phyloP scores from a whole-genome alignment of 1,140 invertebrate species.

The Bactericera cockerelli region DNA sequence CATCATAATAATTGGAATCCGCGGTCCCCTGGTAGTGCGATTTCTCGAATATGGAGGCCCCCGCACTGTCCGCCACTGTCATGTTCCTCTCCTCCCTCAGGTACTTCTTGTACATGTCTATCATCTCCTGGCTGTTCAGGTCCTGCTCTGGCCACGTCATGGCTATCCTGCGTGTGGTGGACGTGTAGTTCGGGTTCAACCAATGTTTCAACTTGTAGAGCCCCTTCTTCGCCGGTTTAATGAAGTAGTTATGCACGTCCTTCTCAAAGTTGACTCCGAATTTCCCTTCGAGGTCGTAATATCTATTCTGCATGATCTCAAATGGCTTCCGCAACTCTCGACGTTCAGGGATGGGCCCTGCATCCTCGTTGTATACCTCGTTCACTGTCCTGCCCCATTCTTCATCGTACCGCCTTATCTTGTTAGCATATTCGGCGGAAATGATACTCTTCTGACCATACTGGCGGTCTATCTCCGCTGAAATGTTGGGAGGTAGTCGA shows the following conservation, averaged over 20 bases:
- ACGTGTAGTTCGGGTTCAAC: neutral
- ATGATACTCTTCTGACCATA: neutral
- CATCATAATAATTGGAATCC: constrained; percentile 4
- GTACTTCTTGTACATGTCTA: neutral
- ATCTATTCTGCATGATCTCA: neutral
- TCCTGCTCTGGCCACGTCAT: neutral
- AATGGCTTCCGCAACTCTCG: neutral
- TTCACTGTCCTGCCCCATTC: neutral
- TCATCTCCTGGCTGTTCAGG: neutral
- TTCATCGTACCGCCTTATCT: neutral
- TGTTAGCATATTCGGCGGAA: neutral
- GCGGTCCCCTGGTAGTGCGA: neutral
- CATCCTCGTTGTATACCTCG: neutral
- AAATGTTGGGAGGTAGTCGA: neutral
- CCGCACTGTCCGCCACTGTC: neutral
- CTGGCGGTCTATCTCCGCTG: neutral
- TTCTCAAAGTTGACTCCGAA: neutral
- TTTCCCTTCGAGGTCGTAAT: neutral
- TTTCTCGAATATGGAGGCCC: neutral
- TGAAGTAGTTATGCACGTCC: neutral
- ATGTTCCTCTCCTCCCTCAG: neutral
- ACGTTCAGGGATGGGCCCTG: neutral
- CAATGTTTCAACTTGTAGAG: neutral
- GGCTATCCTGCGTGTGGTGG: neutral
- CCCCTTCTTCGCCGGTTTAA: neutral